These are phyloP conservation scores for Nothobranchius kuhntae DNA, from an alignment of 2,113 vertebrate species.

Conservation along the genomic window DNA sequence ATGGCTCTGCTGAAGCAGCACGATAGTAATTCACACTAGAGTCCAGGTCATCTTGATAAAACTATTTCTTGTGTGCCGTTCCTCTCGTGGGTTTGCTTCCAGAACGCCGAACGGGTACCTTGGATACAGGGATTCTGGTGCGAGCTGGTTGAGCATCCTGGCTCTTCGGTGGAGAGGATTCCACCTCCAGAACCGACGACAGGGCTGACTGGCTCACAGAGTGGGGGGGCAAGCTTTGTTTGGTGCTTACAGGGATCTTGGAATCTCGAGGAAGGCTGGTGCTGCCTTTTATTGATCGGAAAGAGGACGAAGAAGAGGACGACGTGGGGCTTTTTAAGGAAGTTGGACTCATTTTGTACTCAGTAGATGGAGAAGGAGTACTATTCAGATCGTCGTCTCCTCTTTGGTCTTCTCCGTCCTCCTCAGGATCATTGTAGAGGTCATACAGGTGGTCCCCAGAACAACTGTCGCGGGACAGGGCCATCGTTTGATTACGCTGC, in stretches of 20 bases:
- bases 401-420: slow-evolving; percentile 62
- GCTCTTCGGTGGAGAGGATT: slow-evolving; percentile 80
- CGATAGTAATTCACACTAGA: slow-evolving; percentile 24
- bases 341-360: slow-evolving; percentile 82
- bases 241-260: slow-evolving; percentile 89
- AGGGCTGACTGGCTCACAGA: slow-evolving; percentile 84
- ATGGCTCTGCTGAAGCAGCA: slow-evolving; percentile 52
- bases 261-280: slow-evolving; percentile 89
- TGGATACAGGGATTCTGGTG: slow-evolving; percentile 96
- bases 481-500: slow-evolving; percentile 75
- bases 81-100: slow-evolving; percentile 85
- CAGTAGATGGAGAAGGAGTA: slow-evolving; percentile 78
- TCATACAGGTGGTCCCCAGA: slow-evolving; percentile 92
- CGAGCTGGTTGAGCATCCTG: slow-evolving; percentile 85
- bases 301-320: slow-evolving; percentile 73
- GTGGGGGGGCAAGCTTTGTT: slow-evolving; percentile 82
- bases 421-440: slow-evolving; percentile 83
- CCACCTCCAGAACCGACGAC: slow-evolving; percentile 77
- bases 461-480: slow-evolving; percentile 86
- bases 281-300: slow-evolving; percentile 87
- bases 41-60: slow-evolving; percentile 66
- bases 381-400: slow-evolving; percentile 75
- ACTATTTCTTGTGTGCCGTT: slow-evolving; percentile 86
- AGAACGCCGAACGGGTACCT: slow-evolving; percentile 91
- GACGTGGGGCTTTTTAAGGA: slow-evolving; percentile 72